Evolutionary conservation across 2,797 vertebrate species (phyloP).

Genomic region (Picus viridis): DNA sequence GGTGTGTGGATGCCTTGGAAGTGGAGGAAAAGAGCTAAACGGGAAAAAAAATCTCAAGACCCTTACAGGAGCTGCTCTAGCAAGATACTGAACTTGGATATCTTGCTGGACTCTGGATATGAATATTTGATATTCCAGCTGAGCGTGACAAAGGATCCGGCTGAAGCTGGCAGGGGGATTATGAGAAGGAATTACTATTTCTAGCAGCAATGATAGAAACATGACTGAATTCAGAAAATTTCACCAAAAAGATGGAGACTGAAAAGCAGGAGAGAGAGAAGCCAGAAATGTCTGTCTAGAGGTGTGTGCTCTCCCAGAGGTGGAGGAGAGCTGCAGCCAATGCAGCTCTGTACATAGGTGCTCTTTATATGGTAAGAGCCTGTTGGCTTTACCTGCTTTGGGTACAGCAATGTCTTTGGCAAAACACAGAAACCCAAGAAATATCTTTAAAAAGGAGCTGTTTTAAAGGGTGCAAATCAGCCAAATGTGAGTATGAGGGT

Average conservation of each 20-base stretch:
- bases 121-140: constrained; percentile 37
- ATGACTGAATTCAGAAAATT: not conserved
- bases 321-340: not conserved
- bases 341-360: not conserved
- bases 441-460: not conserved
- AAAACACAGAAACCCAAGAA: not conserved
- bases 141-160: constrained; percentile 15
- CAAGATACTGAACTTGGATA: not conserved
- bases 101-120: not conserved
- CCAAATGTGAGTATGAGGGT: not conserved
- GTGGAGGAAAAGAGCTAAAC: not conserved
- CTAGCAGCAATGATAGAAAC: not conserved
- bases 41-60: not conserved
- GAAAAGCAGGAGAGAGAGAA: not conserved
- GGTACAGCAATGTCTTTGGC: not conserved
- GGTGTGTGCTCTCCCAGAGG: not conserved
- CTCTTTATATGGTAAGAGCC: not conserved
- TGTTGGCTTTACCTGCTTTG: accelerated
- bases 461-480: not conserved
- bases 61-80: not conserved
- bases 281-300: not conserved
- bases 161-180: not conserved
- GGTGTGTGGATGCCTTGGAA: not conserved
- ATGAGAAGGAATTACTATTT: not conserved
- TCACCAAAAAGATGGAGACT: not conserved